These are phyloP conservation scores for Synanthedon formicaeformis DNA, from an alignment of 2,888 invertebrate genomes.

Conservation along the genomic window DNA sequence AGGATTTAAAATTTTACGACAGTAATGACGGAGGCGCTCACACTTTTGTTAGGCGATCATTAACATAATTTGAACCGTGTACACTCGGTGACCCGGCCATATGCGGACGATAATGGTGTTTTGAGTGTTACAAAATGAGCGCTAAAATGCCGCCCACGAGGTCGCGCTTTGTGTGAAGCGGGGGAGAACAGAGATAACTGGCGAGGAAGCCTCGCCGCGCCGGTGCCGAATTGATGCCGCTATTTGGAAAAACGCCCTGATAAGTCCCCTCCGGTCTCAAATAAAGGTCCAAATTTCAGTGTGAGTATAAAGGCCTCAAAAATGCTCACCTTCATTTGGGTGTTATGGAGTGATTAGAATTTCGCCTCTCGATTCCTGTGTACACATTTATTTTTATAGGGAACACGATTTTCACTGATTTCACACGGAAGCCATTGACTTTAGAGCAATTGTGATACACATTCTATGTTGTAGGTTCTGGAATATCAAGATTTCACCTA, in stretches of 20 bases:
- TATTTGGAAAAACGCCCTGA: slow-evolving; percentile 53
- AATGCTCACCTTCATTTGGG: slow-evolving; percentile 47
- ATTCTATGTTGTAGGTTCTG: too few relatives aligned
- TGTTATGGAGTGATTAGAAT: slow-evolving; percentile 42
- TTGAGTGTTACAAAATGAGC: slow-evolving; percentile 39
- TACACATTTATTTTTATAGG: too few relatives aligned
- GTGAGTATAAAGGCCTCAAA: slow-evolving; percentile 38
- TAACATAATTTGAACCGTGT: slow-evolving; percentile 37
- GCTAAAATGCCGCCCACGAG: slow-evolving; percentile 28
- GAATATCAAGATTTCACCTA: too few relatives aligned
- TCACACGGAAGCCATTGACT: too few relatives aligned
- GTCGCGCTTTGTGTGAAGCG: slow-evolving; percentile 33
- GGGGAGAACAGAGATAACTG: slow-evolving; percentile 49
- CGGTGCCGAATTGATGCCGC: slow-evolving; percentile 45
- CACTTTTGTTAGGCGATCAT: slow-evolving; percentile 34
- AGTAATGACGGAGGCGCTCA: slow-evolving; percentile 20
- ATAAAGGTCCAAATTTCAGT: slow-evolving; percentile 31
- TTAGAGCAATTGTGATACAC: too few relatives aligned
- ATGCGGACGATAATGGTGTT: slow-evolving; percentile 38
- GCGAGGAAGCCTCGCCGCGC: slow-evolving; percentile 26
- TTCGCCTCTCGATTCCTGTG: slow-evolving; percentile 12
- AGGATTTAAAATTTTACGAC: slow-evolving; percentile 38
- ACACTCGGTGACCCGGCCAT: slow-evolving; percentile 21
- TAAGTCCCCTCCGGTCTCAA: slow-evolving; percentile 48
- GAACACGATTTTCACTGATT: too few relatives aligned